Percentiles rank a stretch among this genome's conserved stretches.
Conservation (phyloP, 2,797 vertebrate genomes). For the Onychomys leucogaster region DNA sequence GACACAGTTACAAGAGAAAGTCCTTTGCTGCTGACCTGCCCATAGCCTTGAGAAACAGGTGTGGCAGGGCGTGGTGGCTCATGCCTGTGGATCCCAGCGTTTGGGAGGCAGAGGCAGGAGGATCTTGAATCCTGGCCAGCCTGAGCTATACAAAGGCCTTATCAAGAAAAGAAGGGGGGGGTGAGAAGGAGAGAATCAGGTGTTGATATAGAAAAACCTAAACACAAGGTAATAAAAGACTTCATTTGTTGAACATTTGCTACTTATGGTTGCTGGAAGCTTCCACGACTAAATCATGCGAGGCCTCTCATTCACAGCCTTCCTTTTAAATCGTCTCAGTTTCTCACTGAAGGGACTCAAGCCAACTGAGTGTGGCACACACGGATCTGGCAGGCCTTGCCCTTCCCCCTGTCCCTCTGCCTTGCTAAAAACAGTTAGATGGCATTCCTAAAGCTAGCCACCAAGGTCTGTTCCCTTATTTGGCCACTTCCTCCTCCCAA, state of each 20-base stretch:
- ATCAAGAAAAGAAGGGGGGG: background rate
- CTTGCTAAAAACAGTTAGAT: background rate
- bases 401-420: background rate
- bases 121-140: background rate
- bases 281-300: background rate
- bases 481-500: background rate
- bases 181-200: background rate
- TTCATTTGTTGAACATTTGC: background rate
- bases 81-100: background rate
- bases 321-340: background rate
- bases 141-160: background rate
- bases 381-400: background rate
- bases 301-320: background rate
- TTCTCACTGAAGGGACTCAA: background rate
- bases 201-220: background rate
- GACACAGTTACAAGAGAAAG: background rate
- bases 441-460: background rate
- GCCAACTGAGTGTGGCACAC: background rate
- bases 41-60: background rate
- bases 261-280: background rate
- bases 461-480: background rate
- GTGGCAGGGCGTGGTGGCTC: no score
- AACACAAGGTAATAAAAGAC: background rate
- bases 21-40: background rate
- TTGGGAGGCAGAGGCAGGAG: background rate